Base-by-base conservation (phyloP, 2,888 invertebrate species). In the Megastigmus dorsalis region DNA sequence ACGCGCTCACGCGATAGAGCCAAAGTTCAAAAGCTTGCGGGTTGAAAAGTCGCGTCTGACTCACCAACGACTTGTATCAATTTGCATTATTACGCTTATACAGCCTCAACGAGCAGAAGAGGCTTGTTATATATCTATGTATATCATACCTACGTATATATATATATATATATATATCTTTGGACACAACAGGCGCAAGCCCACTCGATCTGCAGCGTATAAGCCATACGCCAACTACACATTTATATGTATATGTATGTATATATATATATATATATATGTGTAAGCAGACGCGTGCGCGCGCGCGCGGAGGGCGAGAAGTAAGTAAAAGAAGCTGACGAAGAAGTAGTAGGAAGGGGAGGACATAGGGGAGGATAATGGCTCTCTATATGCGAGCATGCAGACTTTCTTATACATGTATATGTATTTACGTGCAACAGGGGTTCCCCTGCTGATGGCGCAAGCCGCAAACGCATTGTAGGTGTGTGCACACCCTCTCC, bases 381-480 rank as follows among this genome's bases (percentile, higher is more conserved):
- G 54, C 55, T 54, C n/a, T 54, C 55, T 66, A 23, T 55, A 30
- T n/a, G n/a, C n/a, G n/a, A n/a, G n/a, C n/a, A 23, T 48, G 33
- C 48, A 20, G 13, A 30, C 62, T 48, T 60, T 30, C 20, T 13
- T 59, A 9, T 5, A 54, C 13, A n/a, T 28, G 7, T 28, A 33
- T 15, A 5, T 55, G 23, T 38, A 33, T 3, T 1, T 38, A 5
- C 9, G 15, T 45, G 26, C 30, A 45, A 28, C 20, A 15, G 45
- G 36, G 13, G 18, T 63, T 20, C 23, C 63, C 30, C n/a, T n/a
- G n/a, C n/a, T n/a, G n/a, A n/a, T n/a, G n/a, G n/a, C 36, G 57
- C 13, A 59, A 38, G 65, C 52, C 65, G 52, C 50, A 65, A 30
- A 13, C 45, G 79, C 74, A 75, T 81, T 79, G 82, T 81, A 80